These are phyloP conservation scores for Sinelater perroti DNA, from an alignment of 2,888 invertebrate species.

Conservation along the genomic window DNA sequence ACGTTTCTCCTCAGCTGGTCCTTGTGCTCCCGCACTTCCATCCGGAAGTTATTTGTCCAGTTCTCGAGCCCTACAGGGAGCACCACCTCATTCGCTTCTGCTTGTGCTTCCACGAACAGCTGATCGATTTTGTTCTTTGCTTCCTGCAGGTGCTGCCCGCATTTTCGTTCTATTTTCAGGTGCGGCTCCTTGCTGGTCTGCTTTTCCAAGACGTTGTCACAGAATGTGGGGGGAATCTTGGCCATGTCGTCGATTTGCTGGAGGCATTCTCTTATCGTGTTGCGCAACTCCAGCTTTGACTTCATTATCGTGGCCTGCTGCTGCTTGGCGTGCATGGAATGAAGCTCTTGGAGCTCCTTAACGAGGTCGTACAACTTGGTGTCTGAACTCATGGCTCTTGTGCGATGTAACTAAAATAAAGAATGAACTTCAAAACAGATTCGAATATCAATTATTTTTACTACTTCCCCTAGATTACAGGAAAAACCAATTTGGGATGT, in stretches of 20 bases:
- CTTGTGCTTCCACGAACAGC: not conserved
- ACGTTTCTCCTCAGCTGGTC: not conserved
- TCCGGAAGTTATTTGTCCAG: not conserved
- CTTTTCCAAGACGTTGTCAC: constrained; percentile 1
- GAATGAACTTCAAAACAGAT: too few species aligned
- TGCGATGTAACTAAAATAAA: too few species aligned
- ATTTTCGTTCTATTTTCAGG: not conserved
- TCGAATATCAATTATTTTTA: too few species aligned
- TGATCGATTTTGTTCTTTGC: constrained; percentile 5
- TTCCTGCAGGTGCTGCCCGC: not conserved
- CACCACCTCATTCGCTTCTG: not conserved
- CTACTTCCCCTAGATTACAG: too few species aligned
- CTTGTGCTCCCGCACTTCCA: constrained; percentile 7
- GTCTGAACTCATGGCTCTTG: not conserved
- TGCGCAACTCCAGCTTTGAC: not conserved
- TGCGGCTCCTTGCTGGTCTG: not conserved
- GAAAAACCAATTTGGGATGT: too few species aligned
- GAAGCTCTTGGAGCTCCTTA: not conserved
- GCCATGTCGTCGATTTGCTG: constrained; percentile 7
- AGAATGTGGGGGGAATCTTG: not conserved
- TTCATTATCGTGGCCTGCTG: not conserved
- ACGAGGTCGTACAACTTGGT: not conserved
- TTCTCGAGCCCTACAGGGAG: constrained; percentile 3
- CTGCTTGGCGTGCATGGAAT: not conserved
- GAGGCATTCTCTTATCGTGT: constrained; percentile 8